Conservation (phyloP, 2,113 vertebrate genomes). For the Actenoides lindsayi region DNA sequence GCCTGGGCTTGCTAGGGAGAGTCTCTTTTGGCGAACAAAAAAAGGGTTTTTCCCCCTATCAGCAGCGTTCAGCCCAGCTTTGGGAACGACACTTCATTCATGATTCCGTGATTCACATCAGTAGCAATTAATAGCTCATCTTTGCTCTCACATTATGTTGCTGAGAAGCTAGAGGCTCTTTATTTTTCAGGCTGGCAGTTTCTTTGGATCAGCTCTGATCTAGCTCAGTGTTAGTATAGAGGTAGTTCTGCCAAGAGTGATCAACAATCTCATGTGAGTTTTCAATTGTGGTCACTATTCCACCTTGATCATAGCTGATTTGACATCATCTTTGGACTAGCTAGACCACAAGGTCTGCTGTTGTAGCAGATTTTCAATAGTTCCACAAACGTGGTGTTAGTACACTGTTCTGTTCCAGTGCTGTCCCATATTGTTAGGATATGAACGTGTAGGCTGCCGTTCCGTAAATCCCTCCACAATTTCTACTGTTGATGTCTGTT, state of each 20-base stretch:
- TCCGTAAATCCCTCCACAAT: background rate
- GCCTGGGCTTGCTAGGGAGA: background rate
- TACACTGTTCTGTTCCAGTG: accelerated
- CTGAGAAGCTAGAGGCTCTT: background rate
- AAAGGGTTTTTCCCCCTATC: background rate
- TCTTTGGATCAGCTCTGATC: background rate
- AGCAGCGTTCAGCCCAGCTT: background rate
- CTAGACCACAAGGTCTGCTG: background rate
- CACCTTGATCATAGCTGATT: background rate
- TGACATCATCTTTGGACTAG: background rate
- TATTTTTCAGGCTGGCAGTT: background rate
- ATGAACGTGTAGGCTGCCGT: accelerated
- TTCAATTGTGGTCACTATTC: background rate
- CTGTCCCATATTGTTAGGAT: background rate
- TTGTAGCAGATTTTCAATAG: background rate
- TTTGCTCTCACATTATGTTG: background rate
- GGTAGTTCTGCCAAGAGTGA: background rate
- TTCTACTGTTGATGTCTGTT: background rate
- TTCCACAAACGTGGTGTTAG: background rate
- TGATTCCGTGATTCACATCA: background rate
- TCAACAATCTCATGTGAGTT: background rate
- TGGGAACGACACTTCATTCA: background rate
- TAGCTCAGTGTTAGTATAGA: background rate
- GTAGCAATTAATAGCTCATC: background rate
- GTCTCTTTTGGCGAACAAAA: background rate